phyloP scores from a whole-genome alignment of 2,797 vertebrate species.

The Adelosebastes latens region DNA sequence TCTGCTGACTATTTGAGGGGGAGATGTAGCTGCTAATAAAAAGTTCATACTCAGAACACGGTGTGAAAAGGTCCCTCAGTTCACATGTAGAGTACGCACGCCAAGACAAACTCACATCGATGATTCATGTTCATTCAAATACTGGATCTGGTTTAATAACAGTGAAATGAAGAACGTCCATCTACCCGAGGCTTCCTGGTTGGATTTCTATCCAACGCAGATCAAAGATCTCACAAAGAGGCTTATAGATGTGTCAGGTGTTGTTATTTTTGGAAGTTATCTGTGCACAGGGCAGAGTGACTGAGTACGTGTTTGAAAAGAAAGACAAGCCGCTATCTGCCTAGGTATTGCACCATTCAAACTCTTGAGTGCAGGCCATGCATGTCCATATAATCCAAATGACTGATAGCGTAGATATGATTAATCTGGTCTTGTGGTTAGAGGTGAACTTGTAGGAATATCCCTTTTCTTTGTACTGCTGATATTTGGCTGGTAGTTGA shows the following conservation, averaged over 20 bases:
- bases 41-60: constrained; percentile 31
- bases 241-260: constrained; percentile 33
- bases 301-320: constrained; percentile 48
- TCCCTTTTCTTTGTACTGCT: background rate
- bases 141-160: constrained; percentile 33
- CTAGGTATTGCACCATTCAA: constrained; percentile 18
- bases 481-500: background rate
- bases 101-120: constrained; percentile 47
- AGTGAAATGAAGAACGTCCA: constrained; percentile 37
- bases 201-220: constrained; percentile 27
- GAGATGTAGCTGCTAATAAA: constrained; percentile 3
- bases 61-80: constrained; percentile 38
- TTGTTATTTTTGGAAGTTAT: constrained; percentile 52
- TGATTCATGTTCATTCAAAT: constrained; percentile 47
- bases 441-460: background rate
- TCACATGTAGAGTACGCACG: constrained; percentile 24
- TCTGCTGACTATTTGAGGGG: background rate
- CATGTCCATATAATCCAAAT: background rate
- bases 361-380: constrained; percentile 12
- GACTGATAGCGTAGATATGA: background rate
- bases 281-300: constrained; percentile 35
- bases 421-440: background rate
- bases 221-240: constrained; percentile 34
- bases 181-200: constrained; percentile 15
- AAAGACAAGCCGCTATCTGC: constrained; percentile 45